Evolutionary conservation across 2,888 invertebrate genomes (phyloP), one percentile per base, ranked within the genome.

Genomic region (Eupithecia tripunctaria): DNA sequence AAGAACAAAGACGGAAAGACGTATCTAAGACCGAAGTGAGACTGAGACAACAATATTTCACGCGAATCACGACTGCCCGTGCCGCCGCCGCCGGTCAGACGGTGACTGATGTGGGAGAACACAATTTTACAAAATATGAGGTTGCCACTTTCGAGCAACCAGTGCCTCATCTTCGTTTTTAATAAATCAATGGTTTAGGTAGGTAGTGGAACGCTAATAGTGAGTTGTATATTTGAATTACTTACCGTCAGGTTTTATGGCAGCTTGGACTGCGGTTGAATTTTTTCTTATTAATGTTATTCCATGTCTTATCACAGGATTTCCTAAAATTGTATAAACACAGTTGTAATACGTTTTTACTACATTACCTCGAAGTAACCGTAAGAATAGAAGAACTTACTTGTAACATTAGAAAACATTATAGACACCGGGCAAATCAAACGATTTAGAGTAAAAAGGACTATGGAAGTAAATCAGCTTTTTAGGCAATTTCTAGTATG

Each of bases 251-350:
- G 81, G 66, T 68, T 76, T 43, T 71, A 74, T 76, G 47, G 80
- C 83, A 67, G 84, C 70, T 76, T 88, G 87, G 63, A 84, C 72
- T 68, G 83, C 87, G 65, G 90, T 86, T 25, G 91, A 89, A 76
- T 86, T 86, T 70, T 80, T 81, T 74, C 89, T 83, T 43, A 82
- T 36, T 43, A 82, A 36, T 51, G 76, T 74, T 60, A 82, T 41
- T 43, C 82, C 77, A 73, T 81, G 80, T 71, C 79, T 79, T 5
- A 84, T 59, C 27, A 76, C 71, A 43, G 77, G 76, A 70, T 78
- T 74, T 75, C 71, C 85, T 86, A 76, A 65, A 79, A 83, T 29
- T 25, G 21, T 25, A 56, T 25, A 56, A 25, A 56, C 21, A 56
- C 21, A 56, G 14, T 14, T 56, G n/a, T 10, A 10, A 56, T 25